These are phyloP conservation scores for Centropristis striata DNA, from an alignment of 2,113 vertebrate species.

Conservation along the genomic window DNA sequence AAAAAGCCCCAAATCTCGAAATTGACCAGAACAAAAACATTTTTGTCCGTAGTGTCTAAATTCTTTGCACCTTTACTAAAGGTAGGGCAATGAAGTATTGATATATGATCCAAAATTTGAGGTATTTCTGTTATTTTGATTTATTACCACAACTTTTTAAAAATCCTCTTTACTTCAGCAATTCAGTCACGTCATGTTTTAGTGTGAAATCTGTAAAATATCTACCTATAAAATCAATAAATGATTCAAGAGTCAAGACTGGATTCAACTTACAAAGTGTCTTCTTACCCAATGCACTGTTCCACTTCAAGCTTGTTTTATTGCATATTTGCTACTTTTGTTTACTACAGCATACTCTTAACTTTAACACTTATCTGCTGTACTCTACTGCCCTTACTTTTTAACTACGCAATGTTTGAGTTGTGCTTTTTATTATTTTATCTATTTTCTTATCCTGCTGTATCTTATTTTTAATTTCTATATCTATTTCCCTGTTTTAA, in stretches of 20 bases:
- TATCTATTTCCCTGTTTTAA: too few relatives aligned
- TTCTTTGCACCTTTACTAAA: neutral
- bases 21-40: too few relatives aligned
- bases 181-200: neutral
- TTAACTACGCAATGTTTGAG: too few relatives aligned
- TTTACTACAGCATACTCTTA: too few relatives aligned
- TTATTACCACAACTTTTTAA: neutral
- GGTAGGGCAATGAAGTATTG: neutral
- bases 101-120: neutral
- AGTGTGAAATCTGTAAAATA: slow-evolving; percentile 3
- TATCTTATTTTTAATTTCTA: too few relatives aligned
- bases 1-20: too few relatives aligned
- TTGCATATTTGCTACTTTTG: neutral
- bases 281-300: neutral
- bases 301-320: neutral
- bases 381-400: too few relatives aligned
- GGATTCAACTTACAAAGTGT: too few relatives aligned
- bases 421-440: too few relatives aligned
- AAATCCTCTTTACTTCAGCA: neutral
- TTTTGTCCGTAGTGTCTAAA: too few relatives aligned
- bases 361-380: too few relatives aligned
- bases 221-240: neutral
- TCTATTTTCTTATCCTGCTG: too few relatives aligned
- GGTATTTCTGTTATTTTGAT: neutral
- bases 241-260: neutral